These are phyloP conservation scores for Cataglyphis livida DNA, from an alignment of 2,888 invertebrate species.

Conservation along the genomic window DNA sequence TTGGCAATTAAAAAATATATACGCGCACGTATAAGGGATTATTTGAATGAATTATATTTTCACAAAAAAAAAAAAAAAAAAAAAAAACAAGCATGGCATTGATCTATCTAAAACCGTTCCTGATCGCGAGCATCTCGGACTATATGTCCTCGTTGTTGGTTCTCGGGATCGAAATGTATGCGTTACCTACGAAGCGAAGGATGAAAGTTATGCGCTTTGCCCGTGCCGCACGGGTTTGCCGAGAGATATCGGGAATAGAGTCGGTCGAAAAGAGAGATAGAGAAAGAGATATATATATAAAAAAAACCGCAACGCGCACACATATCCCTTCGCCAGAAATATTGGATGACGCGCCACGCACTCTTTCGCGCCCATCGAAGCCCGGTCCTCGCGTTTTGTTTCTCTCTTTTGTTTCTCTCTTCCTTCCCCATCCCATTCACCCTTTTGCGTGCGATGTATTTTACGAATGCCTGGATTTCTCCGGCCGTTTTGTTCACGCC, in stretches of 20 bases:
- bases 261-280: constrained; percentile 56
- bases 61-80: not conserved
- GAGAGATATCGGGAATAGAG: constrained; percentile 64
- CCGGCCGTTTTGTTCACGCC: constrained; percentile 41
- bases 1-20: not conserved
- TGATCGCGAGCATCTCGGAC: constrained; percentile 21
- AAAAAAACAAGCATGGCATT: not conserved
- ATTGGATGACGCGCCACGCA: constrained; percentile 69
- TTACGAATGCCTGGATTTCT: constrained; percentile 48
- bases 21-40: not conserved
- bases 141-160: constrained; percentile 37
- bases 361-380: constrained; percentile 57
- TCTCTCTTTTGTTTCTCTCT: constrained; percentile 16
- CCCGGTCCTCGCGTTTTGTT: constrained; percentile 47
- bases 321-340: constrained; percentile 64
- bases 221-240: constrained; percentile 43
- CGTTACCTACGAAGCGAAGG: constrained; percentile 49
- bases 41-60: not conserved
- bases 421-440: not conserved
- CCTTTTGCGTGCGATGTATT: constrained; percentile 51
- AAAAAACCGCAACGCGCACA: constrained; percentile 62
- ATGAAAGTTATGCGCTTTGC: constrained; percentile 62
- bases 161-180: constrained; percentile 55
- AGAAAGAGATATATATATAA: constrained; percentile 61
- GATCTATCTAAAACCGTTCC: constrained; percentile 31